Conservation (phyloP, 2,797 vertebrate species). For the Knipowitschia caucasica region DNA sequence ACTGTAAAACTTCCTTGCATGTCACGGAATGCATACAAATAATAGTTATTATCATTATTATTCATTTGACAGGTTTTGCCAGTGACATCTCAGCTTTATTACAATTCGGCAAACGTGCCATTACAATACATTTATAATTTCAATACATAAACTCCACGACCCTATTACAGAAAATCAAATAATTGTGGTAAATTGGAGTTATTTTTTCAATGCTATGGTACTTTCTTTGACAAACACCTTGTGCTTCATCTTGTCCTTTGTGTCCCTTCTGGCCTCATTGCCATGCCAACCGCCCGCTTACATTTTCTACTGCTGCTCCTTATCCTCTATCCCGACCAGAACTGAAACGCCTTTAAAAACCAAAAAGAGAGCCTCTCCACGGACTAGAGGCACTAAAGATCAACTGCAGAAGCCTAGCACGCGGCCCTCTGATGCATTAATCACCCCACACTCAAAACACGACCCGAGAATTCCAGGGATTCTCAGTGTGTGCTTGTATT, state of each 20-base stretch:
- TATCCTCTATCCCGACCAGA: slow-evolving; percentile 10
- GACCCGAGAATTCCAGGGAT: neutral
- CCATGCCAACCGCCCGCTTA: slow-evolving; percentile 16
- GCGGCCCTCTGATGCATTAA: slow-evolving; percentile 7
- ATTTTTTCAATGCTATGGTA: neutral
- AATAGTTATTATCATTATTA: too few species aligned
- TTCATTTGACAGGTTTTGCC: too few species aligned
- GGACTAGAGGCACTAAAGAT: slow-evolving; percentile 17
- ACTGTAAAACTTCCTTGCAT: too few species aligned
- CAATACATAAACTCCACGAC: neutral
- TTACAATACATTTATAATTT: neutral
- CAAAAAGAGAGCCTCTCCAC: slow-evolving; percentile 16
- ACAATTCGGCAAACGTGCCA: neutral
- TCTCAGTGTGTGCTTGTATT: neutral
- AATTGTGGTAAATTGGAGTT: neutral
- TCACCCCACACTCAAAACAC: neutral
- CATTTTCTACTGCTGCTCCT: slow-evolving; percentile 17
- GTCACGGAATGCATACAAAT: too few species aligned
- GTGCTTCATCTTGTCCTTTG: slow-evolving; percentile 8
- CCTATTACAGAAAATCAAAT: neutral
- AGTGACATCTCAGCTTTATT: too few species aligned
- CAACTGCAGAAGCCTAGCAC: slow-evolving; percentile 3
- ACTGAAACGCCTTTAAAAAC: slow-evolving; percentile 15
- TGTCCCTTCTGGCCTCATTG: slow-evolving; percentile 23
- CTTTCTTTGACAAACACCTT: slow-evolving; percentile 4